A percentile compares a stretch with the other conserved stretches of the same genome.
Evolutionary conservation across 2,888 invertebrate species (phyloP).

Genomic region (Amphipoea lucens): DNA sequence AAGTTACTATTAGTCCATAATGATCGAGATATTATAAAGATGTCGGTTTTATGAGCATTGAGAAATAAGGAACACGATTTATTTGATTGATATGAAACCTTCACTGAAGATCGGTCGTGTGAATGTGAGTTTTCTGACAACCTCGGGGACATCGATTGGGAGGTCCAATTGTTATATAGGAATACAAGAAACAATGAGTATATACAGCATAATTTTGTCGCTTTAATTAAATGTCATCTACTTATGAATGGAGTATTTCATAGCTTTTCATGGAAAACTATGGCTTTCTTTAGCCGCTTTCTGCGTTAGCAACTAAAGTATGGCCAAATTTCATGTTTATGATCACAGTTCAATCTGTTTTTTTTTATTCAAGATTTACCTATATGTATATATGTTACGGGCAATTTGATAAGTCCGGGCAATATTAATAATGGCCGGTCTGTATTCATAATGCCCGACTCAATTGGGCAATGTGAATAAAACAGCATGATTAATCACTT

Average conservation of each 20-base stretch:
- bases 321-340: background rate
- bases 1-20: conserved; percentile 31
- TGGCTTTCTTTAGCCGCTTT: background rate
- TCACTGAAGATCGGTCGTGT: conserved; percentile 8
- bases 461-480: no score
- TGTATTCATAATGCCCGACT: no score
- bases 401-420: no score
- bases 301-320: background rate
- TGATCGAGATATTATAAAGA: conserved; percentile 42
- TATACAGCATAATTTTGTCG: background rate
- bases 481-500: no score
- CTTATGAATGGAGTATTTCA: background rate
- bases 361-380: background rate
- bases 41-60: conserved; percentile 36
- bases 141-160: background rate
- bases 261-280: background rate
- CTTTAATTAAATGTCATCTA: background rate
- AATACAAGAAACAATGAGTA: background rate
- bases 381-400: no score
- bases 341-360: background rate
- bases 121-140: background rate
- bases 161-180: background rate
- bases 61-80: conserved; percentile 27
- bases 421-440: no score
- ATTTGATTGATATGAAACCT: conserved; percentile 31